Conservation (phyloP, 2,888 invertebrate species). For the Tachina lurida region DNA sequence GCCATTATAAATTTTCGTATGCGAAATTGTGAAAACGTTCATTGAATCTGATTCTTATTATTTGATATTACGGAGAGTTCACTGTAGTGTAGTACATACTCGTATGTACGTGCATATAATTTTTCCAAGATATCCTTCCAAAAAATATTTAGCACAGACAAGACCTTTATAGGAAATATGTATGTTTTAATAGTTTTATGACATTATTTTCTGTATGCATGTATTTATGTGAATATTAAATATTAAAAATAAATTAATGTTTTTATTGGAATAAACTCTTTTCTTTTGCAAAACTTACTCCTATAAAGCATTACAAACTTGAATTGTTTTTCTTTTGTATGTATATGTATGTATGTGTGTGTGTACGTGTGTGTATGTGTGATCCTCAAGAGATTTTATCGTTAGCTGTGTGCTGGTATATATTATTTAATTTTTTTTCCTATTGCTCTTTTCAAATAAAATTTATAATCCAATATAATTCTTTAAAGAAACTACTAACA, state of each 20-base stretch:
- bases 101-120: no score
- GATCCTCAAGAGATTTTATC: conserved; percentile 46
- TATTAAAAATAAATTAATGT: neutral
- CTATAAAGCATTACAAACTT: conserved; percentile 31
- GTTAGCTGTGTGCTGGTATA: conserved; percentile 9
- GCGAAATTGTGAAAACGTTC: no score
- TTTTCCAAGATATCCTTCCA: no score
- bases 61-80: no score
- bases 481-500: conserved; percentile 50
- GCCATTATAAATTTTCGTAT: no score
- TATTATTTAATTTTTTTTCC: neutral
- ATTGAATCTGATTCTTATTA: no score
- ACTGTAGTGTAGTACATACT: no score
- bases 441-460: conserved; percentile 33
- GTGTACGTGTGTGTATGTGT: neutral
- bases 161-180: no score
- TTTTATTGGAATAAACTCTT: neutral
- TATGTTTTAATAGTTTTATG: no score
- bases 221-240: neutral
- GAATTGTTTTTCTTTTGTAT: neutral
- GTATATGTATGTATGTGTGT: no score
- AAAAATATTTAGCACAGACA: no score
- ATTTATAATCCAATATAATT: conserved; percentile 64
- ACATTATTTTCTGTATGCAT: neutral
- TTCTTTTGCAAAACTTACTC: neutral